Conservation (phyloP, 2,797 vertebrate species). For the Rhinella marina region DNA sequence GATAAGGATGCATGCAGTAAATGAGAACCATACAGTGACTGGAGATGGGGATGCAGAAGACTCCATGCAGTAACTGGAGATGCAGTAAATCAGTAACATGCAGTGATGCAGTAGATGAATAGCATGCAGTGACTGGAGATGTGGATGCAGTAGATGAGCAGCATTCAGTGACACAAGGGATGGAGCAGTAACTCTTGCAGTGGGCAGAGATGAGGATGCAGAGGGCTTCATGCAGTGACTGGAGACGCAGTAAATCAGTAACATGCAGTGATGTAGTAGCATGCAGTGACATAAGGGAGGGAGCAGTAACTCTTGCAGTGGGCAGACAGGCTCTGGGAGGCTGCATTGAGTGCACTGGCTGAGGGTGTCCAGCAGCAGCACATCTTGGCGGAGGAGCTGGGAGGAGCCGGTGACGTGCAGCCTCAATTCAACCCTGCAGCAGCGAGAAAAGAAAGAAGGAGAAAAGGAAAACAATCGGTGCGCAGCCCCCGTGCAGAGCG, state of each 20-base stretch:
- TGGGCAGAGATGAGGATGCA: not conserved
- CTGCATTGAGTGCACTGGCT: conserved; percentile 57
- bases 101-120: too few species aligned
- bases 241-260: too few species aligned
- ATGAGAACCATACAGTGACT: not conserved
- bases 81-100: too few species aligned
- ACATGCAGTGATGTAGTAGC: too few species aligned
- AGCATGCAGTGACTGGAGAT: too few species aligned
- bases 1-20: not conserved
- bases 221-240: not conserved
- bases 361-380: conserved; percentile 67
- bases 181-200: not conserved
- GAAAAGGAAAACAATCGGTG: conserved; percentile 49
- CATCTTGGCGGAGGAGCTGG: conserved; percentile 71
- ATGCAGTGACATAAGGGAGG: not conserved
- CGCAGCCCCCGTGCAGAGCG: conserved; percentile 31
- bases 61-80: not conserved
- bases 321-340: not conserved
- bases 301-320: not conserved
- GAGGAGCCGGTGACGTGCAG: conserved; percentile 61
- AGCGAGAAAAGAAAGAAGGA: conserved; percentile 70
- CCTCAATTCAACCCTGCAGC: conserved; percentile 74
- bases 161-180: not conserved
- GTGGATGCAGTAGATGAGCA: not conserved
- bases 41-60: not conserved